Evolutionary conservation across 2,797 vertebrate species (phyloP).

Genomic region (Spinus pinus): DNA sequence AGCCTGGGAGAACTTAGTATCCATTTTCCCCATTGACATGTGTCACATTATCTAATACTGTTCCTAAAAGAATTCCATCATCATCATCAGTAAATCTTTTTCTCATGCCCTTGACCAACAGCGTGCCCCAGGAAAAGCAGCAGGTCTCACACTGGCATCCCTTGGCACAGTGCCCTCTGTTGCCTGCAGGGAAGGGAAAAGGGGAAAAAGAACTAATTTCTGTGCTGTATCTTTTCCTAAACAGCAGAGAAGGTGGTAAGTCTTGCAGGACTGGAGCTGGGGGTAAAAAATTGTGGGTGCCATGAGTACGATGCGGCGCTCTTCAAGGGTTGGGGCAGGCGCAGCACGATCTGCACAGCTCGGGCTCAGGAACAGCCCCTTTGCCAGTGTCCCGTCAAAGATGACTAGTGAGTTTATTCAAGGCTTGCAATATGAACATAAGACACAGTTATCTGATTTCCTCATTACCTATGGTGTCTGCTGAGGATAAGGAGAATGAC

Average conservation of each 20-base stretch:
- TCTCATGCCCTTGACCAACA: background rate
- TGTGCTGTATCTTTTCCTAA: background rate
- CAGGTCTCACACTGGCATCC: background rate
- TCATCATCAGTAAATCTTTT: constrained; percentile 4
- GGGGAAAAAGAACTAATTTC: background rate
- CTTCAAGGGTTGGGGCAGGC: fast-evolving
- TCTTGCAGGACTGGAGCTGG: background rate
- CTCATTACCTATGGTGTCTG: background rate
- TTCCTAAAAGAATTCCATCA: background rate
- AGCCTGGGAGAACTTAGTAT: background rate
- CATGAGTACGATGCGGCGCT: fast-evolving
- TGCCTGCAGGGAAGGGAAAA: background rate
- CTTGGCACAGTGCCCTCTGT: constrained; percentile 34
- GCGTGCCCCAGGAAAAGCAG: background rate
- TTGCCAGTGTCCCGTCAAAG: background rate
- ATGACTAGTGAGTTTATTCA: constrained; percentile 16
- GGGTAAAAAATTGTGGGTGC: background rate
- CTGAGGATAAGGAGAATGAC: background rate
- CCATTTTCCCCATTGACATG: background rate
- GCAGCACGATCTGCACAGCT: fast-evolving
- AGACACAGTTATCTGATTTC: background rate
- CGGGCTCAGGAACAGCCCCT: background rate
- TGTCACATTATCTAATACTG: background rate
- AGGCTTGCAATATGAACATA: background rate
- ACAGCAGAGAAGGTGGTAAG: background rate